phyloP scores from a whole-genome alignment of 2,797 vertebrate species.

The Karalla daura region DNA sequence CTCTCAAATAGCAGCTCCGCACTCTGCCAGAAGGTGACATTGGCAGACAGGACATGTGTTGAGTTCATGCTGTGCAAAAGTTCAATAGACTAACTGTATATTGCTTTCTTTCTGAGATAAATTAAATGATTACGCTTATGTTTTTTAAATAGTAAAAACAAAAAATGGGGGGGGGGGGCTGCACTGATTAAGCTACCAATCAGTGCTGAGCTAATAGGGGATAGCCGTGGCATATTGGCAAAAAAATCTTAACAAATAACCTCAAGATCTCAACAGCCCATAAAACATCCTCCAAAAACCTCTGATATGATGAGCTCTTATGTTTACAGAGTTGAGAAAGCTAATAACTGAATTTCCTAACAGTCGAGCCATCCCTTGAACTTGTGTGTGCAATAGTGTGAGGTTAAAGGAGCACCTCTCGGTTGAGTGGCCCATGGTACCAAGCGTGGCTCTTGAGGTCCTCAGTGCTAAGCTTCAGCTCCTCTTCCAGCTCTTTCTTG shows the following conservation, averaged over 20 bases:
- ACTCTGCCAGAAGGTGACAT: too few relatives aligned
- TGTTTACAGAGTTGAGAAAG: neutral
- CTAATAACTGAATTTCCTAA: neutral
- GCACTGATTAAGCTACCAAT: too few relatives aligned
- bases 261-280: too few relatives aligned
- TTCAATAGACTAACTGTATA: neutral
- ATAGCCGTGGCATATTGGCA: too few relatives aligned
- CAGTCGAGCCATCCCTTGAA: neutral
- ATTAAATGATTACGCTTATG: neutral
- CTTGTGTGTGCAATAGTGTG: neutral
- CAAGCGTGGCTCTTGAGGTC: constrained; percentile 87
- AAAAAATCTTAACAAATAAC: too few relatives aligned
- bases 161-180: too few relatives aligned
- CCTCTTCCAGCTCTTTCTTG: constrained; percentile 89
- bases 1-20: constrained; percentile 84
- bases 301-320: too few relatives aligned
- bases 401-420: constrained; percentile 87
- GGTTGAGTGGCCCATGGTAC: constrained; percentile 86
- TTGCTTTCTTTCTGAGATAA: neutral
- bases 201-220: too few relatives aligned
- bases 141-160: neutral
- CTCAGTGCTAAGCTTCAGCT: constrained; percentile 85
- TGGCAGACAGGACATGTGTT: too few relatives aligned
- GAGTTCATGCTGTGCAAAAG: neutral
- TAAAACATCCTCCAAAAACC: too few relatives aligned